Conservation (phyloP, 2,888 invertebrate genomes). For the Sepiola atlantica region DNA sequence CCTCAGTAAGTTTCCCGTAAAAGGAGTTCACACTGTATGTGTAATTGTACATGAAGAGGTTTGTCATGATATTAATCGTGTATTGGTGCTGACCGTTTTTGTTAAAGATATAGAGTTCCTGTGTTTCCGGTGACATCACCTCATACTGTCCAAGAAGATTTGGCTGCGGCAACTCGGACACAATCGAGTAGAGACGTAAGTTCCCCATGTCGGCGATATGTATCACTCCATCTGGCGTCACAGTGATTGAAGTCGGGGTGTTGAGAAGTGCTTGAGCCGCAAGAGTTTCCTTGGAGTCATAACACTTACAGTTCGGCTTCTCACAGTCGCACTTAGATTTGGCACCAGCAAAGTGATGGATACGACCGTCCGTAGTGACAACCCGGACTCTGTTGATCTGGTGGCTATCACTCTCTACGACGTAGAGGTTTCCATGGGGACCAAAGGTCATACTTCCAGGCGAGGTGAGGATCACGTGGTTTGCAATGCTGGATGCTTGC, state of each 20-base stretch:
- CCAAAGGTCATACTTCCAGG: conserved; percentile 93
- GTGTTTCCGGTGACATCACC: conserved; percentile 93
- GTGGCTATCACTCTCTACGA: conserved; percentile 93
- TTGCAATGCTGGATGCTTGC: conserved; percentile 78
- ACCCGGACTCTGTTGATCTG: conserved; percentile 88
- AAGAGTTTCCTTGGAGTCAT: conserved; percentile 80
- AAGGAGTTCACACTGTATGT: conserved; percentile 97
- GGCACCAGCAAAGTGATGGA: conserved; percentile 93
- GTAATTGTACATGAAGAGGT: conserved; percentile 94
- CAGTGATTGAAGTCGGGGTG: conserved; percentile 88
- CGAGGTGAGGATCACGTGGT: conserved; percentile 90
- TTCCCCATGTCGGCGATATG: conserved; percentile 94
- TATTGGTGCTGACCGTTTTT: conserved; percentile 94
- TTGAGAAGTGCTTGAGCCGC: conserved; percentile 95
- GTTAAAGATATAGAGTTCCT: conserved; percentile 82
- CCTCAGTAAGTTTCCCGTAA: conserved; percentile 93
- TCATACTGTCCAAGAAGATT: conserved; percentile 80
- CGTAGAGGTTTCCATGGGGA: conserved; percentile 91
- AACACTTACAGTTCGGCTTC: conserved; percentile 89
- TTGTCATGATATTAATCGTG: conserved; percentile 95
- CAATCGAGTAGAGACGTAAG: conserved; percentile 80
- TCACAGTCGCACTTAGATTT: conserved; percentile 79
- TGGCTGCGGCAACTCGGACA: conserved; percentile 69
- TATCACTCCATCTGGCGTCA: conserved; percentile 95
- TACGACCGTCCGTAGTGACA: conserved; percentile 94